Base-by-base conservation (phyloP, 2,888 invertebrate genomes). In the Apamea monoglypha region DNA sequence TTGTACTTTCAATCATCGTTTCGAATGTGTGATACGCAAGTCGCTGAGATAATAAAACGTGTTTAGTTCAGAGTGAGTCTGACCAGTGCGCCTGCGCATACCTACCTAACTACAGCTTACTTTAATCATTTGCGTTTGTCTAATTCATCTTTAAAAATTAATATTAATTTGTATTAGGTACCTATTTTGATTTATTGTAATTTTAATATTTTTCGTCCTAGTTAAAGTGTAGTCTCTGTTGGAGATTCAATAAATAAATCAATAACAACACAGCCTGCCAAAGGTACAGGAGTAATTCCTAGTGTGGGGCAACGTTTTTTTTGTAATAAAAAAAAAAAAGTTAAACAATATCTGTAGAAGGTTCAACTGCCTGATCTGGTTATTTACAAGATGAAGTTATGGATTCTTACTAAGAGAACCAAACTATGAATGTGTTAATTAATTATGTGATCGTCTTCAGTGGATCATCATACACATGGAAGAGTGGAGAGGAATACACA, bases 1-100 rank as follows among this genome's bases (percentile, higher is more conserved):
- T 73, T 50, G 64, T 53, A 82, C 56, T 72, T 74, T 85, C 56
- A 66, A 81, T 82, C 40, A 67, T 85, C 73, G 75, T 71, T 81
- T 67, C 29, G 14, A 72, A 68, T 69, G 63, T 40, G 40, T 53
- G 56, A 69, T 44, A 69, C 29, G 78, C 29, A 18, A 63, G 32
- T 32, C 29, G 50, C 50, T 67, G 25, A 56, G 40, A 36, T 56
- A 67, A 2, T 32, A 10, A 7, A 73, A 75, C 59, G 44, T 71
- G 77, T 76, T 40, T 25, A 53, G 63, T 56, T 21, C 61, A 40
- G n/a, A 71, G 21, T 6, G 63, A 32, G 61, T 1, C n/a, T 44
- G 44, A 32, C 25, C 50, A 16, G n/a, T 56, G 56, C 56, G 4
- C 56, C 21, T 53, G 66, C 25, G 8, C 10, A 16, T 25, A 29